A percentile compares a stretch with the other conserved stretches of the same genome.
Conservation (phyloP, 2,888 invertebrate species). For the Meganola albula region DNA sequence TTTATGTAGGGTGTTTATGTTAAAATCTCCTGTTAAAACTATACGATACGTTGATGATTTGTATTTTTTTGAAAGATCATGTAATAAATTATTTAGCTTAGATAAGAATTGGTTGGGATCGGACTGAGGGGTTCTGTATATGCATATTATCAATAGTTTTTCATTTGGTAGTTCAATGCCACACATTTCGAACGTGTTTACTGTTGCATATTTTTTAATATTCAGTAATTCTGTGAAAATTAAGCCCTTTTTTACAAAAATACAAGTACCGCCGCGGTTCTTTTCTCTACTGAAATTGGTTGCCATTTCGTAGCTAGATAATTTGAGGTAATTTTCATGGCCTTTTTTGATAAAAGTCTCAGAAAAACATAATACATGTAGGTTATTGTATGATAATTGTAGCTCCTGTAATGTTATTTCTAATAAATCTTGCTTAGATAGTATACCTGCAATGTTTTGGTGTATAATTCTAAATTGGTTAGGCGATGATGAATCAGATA, state of each 20-base stretch:
- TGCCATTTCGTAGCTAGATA: conserved; percentile 1
- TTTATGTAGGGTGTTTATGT: neutral
- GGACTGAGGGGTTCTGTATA: neutral
- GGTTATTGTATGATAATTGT: neutral
- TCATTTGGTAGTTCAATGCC: too few relatives aligned
- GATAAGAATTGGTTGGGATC: too few relatives aligned
- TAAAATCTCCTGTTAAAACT: neutral
- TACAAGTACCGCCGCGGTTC: conserved; percentile 7
- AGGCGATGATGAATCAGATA: too few relatives aligned
- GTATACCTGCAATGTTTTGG: conserved; percentile 3
- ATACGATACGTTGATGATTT: neutral
- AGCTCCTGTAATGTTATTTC: conserved; percentile 4
- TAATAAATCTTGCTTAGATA: conserved; percentile 4
- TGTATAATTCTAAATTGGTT: conserved; percentile 1
- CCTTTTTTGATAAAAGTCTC: conserved; percentile 7
- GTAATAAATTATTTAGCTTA: neutral
- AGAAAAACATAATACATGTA: conserved; percentile 2
- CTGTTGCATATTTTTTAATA: conserved; percentile 3
- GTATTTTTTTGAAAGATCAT: neutral
- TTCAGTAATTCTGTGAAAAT: conserved; percentile 2
- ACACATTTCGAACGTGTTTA: conserved; percentile 8
- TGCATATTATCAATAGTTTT: too few relatives aligned
- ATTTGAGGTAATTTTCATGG: conserved; percentile 1
- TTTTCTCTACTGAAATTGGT: conserved; percentile 5
- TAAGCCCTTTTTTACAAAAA: conserved; percentile 5